These are phyloP conservation scores for Grapholita molesta DNA, from an alignment of 1,140 invertebrate genomes.

Conservation along the genomic window DNA sequence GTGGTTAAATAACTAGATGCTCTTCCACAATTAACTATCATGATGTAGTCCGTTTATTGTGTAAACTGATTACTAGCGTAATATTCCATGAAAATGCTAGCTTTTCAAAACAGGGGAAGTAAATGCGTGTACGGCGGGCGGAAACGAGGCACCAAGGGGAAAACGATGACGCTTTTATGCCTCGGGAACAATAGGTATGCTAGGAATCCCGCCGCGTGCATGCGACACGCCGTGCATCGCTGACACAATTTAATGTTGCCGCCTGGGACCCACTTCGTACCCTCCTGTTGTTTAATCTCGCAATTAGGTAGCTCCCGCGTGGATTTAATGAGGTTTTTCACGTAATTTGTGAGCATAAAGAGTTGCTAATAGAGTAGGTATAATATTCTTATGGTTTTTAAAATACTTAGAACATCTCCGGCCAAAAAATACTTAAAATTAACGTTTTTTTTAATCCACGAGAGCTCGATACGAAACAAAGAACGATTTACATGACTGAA, in stretches of 20 bases:
- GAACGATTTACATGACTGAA: not conserved
- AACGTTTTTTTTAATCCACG: constrained; percentile 5
- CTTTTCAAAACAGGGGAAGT: constrained; percentile 10
- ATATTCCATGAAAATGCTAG: constrained; percentile 13
- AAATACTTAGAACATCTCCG: too few species aligned
- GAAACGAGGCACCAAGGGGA: constrained; percentile 30
- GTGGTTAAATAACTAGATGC: not conserved
- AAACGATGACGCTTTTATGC: constrained; percentile 31
- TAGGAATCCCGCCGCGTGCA: constrained; percentile 22
- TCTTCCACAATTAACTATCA: not conserved
- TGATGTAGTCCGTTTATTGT: not conserved
- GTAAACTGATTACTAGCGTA: not conserved
- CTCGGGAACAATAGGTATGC: constrained; percentile 28
- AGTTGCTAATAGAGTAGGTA: too few species aligned
- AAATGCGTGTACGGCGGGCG: constrained; percentile 22
- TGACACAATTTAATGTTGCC: constrained; percentile 5
- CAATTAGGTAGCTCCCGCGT: not conserved
- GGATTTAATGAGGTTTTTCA: not conserved
- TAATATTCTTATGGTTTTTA: too few species aligned
- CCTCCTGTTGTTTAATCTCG: not conserved
- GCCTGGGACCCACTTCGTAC: not conserved
- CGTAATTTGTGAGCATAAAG: too few species aligned
- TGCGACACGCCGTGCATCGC: not conserved
- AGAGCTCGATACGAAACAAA: not conserved
- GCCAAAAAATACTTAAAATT: not conserved